These are phyloP conservation scores for Amphipoea oculea DNA, from an alignment of 2,888 invertebrate species.

Conservation along the genomic window DNA sequence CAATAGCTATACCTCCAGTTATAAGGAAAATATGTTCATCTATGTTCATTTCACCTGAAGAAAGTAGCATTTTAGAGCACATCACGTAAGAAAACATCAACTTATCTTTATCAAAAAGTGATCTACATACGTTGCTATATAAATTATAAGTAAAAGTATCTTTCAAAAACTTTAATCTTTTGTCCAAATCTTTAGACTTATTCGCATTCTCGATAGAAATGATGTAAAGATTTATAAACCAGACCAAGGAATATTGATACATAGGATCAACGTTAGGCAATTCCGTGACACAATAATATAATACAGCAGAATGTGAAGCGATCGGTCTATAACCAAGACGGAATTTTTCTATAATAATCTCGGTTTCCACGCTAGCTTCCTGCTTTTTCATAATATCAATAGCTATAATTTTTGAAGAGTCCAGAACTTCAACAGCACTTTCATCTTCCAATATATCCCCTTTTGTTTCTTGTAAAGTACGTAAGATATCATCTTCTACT, in stretches of 20 bases:
- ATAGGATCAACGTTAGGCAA: slow-evolving; percentile 96
- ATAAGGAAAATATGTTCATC: slow-evolving; percentile 93
- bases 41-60: slow-evolving; percentile 90
- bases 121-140: slow-evolving; percentile 95
- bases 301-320: slow-evolving; percentile 94
- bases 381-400: slow-evolving; percentile 96
- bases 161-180: slow-evolving; percentile 92
- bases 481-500: slow-evolving; percentile 96
- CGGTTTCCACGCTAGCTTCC: slow-evolving; percentile 94
- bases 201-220: slow-evolving; percentile 94
- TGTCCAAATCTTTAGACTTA: slow-evolving; percentile 93
- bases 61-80: slow-evolving; percentile 93
- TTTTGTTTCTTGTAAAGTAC: slow-evolving; percentile 95
- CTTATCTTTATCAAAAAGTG: slow-evolving; percentile 96
- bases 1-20: slow-evolving; percentile 94
- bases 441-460: slow-evolving; percentile 98
- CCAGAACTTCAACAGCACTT: slow-evolving; percentile 96
- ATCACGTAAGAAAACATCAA: slow-evolving; percentile 95
- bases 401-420: slow-evolving; percentile 95
- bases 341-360: slow-evolving; percentile 94
- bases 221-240: slow-evolving; percentile 96
- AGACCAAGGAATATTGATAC: slow-evolving; percentile 96
- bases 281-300: slow-evolving; percentile 96
- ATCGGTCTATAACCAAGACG: slow-evolving; percentile 94
- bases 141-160: slow-evolving; percentile 95